A percentile compares a stretch with the other conserved stretches of the same genome.
Evolutionary conservation across 2,113 vertebrate genomes (phyloP).

Genomic region (Chloroceryle aenea): DNA sequence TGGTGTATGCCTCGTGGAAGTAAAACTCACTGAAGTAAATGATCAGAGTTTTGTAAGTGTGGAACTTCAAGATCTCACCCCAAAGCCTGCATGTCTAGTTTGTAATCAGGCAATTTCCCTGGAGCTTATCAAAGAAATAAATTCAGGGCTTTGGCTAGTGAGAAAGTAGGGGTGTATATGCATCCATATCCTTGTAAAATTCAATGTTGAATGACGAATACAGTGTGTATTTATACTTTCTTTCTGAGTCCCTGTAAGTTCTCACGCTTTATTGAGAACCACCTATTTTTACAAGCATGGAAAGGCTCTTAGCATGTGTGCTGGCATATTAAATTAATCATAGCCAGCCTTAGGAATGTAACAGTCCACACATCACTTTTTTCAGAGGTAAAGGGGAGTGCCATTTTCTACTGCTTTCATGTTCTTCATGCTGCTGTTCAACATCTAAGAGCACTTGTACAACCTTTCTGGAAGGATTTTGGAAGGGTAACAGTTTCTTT

Average conservation of each 20-base stretch:
- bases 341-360: neutral
- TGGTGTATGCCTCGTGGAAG: neutral
- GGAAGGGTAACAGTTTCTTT: neutral
- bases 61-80: neutral
- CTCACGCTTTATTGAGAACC: neutral
- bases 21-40: neutral
- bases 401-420: neutral
- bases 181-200: neutral
- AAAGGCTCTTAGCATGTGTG: neutral
- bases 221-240: neutral
- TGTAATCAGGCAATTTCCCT: neutral
- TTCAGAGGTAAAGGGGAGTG: neutral
- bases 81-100: neutral
- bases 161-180: neutral
- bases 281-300: neutral
- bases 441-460: neutral
- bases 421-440: neutral
- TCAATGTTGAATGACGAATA: neutral
- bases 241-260: neutral
- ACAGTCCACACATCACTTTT: neutral
- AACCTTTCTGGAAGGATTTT: neutral
- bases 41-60: neutral
- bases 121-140: neutral
- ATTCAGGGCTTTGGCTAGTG: neutral
- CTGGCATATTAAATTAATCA: slow-evolving; percentile 2